Conservation (phyloP, 2,888 invertebrate genomes). For the Poecilobothrus nobilitatus region DNA sequence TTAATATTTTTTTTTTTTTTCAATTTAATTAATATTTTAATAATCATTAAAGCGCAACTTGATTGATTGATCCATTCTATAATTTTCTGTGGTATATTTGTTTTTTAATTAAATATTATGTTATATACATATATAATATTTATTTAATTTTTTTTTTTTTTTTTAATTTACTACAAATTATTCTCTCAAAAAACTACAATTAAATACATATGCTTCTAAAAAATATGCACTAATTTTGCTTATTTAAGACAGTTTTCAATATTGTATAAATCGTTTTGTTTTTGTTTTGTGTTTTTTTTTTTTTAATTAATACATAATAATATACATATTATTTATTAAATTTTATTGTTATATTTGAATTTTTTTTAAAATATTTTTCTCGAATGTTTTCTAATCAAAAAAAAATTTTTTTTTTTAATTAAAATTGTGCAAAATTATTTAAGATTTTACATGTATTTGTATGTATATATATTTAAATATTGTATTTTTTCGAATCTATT, state of each 20-base stretch:
- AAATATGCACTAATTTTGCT: slow-evolving; percentile 1
- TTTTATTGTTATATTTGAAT: too few species aligned
- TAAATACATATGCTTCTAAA: not conserved
- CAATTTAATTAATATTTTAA: not conserved
- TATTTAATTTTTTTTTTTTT: not conserved
- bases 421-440: too few species aligned
- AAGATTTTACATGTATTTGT: too few species aligned
- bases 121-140: not conserved
- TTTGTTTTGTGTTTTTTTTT: too few species aligned
- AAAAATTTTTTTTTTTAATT: too few species aligned
- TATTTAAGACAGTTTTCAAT: not conserved
- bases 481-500: too few species aligned
- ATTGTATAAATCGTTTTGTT: not conserved
- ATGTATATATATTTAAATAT: too few species aligned
- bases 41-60: not conserved
- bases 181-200: not conserved
- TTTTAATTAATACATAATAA: not conserved
- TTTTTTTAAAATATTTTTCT: too few species aligned
- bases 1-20: not conserved
- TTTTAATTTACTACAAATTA: not conserved
- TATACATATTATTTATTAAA: too few species aligned
- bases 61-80: not conserved
- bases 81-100: not conserved
- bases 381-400: too few species aligned
- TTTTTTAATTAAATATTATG: not conserved